Evolutionary conservation across 2,888 invertebrate genomes (phyloP), one percentile per base, ranked within the genome.

Genomic region (Eupeodes latifasciatus): DNA sequence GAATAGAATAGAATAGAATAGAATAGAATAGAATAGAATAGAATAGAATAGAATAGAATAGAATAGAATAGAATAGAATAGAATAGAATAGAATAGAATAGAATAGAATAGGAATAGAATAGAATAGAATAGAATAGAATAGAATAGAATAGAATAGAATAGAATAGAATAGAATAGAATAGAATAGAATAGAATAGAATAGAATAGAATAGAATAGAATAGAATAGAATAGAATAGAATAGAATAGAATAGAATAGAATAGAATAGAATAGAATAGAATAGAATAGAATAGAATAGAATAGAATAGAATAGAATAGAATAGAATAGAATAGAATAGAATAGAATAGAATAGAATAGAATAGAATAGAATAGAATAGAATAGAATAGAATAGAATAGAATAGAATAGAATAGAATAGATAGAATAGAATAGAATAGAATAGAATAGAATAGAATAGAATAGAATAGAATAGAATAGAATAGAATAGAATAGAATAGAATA

Each of bases 1-100:
- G 49, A 49, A 49, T 49, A 49, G 49, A 49, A 49, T 49, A 49
- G 49, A n/a, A 49, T 49, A 49, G 49, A 49, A 49, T 49, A 49
- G 49, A 49, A 49, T 49, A 49, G 49, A 49, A 49, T 49, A 49
- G 49, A 49, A 49, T 49, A 49, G 49, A 49, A 49, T 49, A 49
- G 49, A 49, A 49, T 49, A 49, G 49, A 49, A 49, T 49, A 49
- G 49, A 49, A 49, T 49, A 49, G 49, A 49, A 49, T 49, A 49
- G 49, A 49, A 49, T 49, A 49, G 49, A 49, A 49, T 49, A 49
- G 49, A 49, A 49, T 49, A 49, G 49, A 47, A 49, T 49, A 49
- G 49, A 49, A 49, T 49, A 49, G 49, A 49, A 49, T 49, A 49
- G 49, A 49, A 49, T 49, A 49, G 49, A 49, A 49, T 49, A 49